These are phyloP conservation scores for Apodemus speciosus DNA, from an alignment of 2,113 vertebrate genomes.

Conservation along the genomic window DNA sequence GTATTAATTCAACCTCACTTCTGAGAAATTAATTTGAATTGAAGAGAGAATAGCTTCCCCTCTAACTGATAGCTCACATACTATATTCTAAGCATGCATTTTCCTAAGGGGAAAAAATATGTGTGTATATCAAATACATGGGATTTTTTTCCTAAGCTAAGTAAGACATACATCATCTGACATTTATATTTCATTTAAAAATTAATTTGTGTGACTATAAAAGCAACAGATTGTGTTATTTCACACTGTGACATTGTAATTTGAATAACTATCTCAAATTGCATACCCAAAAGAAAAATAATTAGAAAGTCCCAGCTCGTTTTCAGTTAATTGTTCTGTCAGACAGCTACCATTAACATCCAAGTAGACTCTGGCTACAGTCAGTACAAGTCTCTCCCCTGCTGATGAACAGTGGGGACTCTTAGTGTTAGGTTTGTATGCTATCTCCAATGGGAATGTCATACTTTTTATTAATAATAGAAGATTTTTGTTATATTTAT, in stretches of 20 bases:
- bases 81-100: slow-evolving; percentile 63
- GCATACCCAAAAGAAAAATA: slow-evolving; percentile 76
- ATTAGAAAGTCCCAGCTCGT: slow-evolving; percentile 69
- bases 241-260: slow-evolving; percentile 53
- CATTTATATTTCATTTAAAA: slow-evolving; percentile 70
- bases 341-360: slow-evolving; percentile 65
- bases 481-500: background rate
- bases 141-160: slow-evolving; percentile 53
- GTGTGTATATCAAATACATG: slow-evolving; percentile 47
- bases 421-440: background rate
- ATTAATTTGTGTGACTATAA: slow-evolving; percentile 74
- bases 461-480: background rate
- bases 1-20: slow-evolving; percentile 63
- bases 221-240: slow-evolving; percentile 67
- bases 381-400: background rate
- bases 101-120: slow-evolving; percentile 7
- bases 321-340: slow-evolving; percentile 77
- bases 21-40: slow-evolving; percentile 77
- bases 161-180: slow-evolving; percentile 70
- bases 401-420: background rate
- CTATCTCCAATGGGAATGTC: background rate
- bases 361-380: slow-evolving; percentile 44
- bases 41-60: slow-evolving; percentile 57
- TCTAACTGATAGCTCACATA: slow-evolving; percentile 55
- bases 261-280: slow-evolving; percentile 74